These are phyloP conservation scores for Cyprinodon tularosa DNA, from an alignment of 2,113 vertebrate genomes.

Conservation along the genomic window DNA sequence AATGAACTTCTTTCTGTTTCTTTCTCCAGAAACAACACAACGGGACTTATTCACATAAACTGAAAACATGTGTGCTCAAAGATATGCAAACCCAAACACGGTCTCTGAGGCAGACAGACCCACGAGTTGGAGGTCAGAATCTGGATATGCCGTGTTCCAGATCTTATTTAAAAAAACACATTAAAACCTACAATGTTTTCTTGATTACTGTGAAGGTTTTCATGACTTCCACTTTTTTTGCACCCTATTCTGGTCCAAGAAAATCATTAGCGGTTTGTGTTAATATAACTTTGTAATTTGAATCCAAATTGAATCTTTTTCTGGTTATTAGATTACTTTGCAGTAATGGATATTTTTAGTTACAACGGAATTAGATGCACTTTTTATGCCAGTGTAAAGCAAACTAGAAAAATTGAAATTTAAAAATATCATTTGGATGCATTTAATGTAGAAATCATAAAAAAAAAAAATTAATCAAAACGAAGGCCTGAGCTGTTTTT, in stretches of 20 bases:
- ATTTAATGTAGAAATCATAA: neutral
- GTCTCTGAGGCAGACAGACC: neutral
- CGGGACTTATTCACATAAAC: slow-evolving; percentile 34
- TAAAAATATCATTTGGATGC: neutral
- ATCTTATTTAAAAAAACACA: neutral
- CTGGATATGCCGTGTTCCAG: neutral
- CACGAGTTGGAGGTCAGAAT: neutral
- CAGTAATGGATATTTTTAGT: neutral
- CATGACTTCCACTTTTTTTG: neutral
- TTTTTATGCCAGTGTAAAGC: neutral
- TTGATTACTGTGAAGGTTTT: neutral
- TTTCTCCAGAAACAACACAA: slow-evolving; percentile 23
- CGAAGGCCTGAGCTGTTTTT: neutral
- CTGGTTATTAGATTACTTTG: neutral
- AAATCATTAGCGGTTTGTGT: neutral
- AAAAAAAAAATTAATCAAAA: neutral
- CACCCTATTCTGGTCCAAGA: neutral
- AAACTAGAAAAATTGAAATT: neutral
- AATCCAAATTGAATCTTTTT: neutral
- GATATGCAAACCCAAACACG: neutral
- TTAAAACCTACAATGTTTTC: neutral
- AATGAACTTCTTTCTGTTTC: slow-evolving; percentile 49
- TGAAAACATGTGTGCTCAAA: neutral
- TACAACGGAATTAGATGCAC: neutral
- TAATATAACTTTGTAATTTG: neutral